phyloP scores from a whole-genome alignment of 2,888 invertebrate species.

The Panzeria rudis region DNA sequence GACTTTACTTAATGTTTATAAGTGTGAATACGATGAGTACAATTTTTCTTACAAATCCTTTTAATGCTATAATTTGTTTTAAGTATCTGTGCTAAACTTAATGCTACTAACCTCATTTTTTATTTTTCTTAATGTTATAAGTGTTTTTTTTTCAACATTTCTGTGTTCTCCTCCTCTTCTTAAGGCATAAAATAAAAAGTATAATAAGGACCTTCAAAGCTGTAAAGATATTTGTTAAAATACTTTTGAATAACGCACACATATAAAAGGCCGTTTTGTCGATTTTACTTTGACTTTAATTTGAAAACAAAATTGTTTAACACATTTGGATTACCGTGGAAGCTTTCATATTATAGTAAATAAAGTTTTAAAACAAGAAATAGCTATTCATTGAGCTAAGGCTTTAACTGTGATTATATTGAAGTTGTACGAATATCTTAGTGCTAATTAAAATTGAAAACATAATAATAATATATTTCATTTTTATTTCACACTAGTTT shows the following conservation, averaged over 20 bases:
- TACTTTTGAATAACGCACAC: neutral
- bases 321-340: neutral
- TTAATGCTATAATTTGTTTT: slow-evolving; percentile 64
- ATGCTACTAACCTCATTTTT: slow-evolving; percentile 72
- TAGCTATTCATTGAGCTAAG: too few species aligned
- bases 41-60: slow-evolving; percentile 58
- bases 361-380: too few species aligned
- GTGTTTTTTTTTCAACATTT: slow-evolving; percentile 10
- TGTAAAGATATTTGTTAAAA: slow-evolving; percentile 3
- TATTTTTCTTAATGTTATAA: slow-evolving; percentile 25
- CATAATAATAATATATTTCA: too few species aligned
- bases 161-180: neutral
- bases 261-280: neutral
- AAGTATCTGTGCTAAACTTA: slow-evolving; percentile 62
- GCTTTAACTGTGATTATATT: too few species aligned
- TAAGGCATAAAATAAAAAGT: slow-evolving; percentile 22
- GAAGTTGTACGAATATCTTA: too few species aligned
- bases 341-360: too few species aligned
- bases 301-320: neutral
- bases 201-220: slow-evolving; percentile 20
- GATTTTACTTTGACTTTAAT: slow-evolving; percentile 13
- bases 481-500: too few species aligned
- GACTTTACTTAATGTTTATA: slow-evolving; percentile 58
- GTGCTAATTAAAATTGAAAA: too few species aligned
- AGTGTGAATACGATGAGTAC: neutral